Evolutionary conservation across 2,888 invertebrate genomes (phyloP).

Genomic region (Hirtodrosophila alboralis): DNA sequence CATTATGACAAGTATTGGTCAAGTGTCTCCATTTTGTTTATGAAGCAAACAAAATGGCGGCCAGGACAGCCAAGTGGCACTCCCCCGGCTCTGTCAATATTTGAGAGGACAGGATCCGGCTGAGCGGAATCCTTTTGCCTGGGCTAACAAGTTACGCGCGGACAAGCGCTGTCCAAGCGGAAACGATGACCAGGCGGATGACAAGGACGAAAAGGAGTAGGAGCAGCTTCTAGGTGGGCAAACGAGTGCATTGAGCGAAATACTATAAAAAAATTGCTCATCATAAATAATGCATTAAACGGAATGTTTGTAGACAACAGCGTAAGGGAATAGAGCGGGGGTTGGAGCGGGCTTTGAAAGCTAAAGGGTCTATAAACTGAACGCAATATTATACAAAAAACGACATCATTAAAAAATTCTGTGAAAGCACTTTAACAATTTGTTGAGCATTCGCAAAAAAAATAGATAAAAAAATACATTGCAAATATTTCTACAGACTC

Average conservation of each 20-base stretch:
- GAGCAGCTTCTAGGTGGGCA: neutral
- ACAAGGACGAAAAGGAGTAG: too few relatives aligned
- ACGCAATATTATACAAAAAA: too few relatives aligned
- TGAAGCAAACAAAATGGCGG: slow-evolving; percentile 64
- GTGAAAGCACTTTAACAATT: slow-evolving; percentile 5
- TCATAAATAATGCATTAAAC: slow-evolving; percentile 41
- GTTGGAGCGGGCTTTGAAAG: neutral
- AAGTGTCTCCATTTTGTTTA: slow-evolving; percentile 75
- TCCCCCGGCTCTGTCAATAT: slow-evolving; percentile 39
- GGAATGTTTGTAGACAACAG: slow-evolving; percentile 16
- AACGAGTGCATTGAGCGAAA: neutral
- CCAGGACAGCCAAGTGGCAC: slow-evolving; percentile 30
- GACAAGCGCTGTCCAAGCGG: slow-evolving; percentile 57
- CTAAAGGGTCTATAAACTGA: neutral
- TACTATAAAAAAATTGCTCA: slow-evolving; percentile 12
- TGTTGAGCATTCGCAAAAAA: slow-evolving; percentile 1
- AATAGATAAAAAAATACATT: too few relatives aligned
- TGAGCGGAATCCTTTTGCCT: slow-evolving; percentile 3
- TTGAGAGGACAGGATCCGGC: neutral
- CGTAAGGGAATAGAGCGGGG: neutral
- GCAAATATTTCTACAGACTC: too few relatives aligned
- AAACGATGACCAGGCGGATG: too few relatives aligned
- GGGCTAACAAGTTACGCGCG: slow-evolving; percentile 69
- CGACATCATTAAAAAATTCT: neutral
- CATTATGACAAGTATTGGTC: slow-evolving; percentile 62